Conservation (phyloP, 2,797 vertebrate species). For the Chaetodon trifasciatus region DNA sequence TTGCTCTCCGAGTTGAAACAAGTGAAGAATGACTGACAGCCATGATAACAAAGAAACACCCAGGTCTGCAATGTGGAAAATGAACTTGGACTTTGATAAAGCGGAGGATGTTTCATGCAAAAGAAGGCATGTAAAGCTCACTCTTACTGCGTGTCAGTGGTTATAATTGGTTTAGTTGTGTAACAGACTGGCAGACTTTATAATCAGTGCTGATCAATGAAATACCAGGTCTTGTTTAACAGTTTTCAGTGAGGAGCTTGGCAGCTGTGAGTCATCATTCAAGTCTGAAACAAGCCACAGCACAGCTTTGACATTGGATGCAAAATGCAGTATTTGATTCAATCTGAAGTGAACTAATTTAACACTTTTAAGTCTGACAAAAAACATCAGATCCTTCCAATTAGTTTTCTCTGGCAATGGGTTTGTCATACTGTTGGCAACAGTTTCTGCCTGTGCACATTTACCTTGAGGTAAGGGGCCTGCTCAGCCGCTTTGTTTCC, state of each 20-base stretch:
- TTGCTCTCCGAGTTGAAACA: background rate
- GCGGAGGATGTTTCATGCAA: background rate
- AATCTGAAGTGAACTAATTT: background rate
- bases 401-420: background rate
- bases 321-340: background rate
- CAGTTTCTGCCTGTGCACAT: background rate
- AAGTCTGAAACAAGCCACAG: background rate
- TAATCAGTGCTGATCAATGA: background rate
- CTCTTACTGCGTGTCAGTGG: background rate
- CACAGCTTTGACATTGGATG: background rate
- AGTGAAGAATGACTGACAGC: slow-evolving; percentile 11
- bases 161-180: background rate
- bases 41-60: slow-evolving; percentile 11
- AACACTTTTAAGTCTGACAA: background rate
- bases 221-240: background rate
- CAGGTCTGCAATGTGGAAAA: background rate
- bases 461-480: slow-evolving; percentile 36
- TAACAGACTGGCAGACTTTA: background rate
- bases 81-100: slow-evolving; percentile 12
- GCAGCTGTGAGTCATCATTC: background rate
- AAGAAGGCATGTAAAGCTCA: background rate
- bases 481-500: slow-evolving; percentile 18
- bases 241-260: background rate
- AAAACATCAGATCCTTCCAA: background rate
- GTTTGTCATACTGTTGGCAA: background rate